Base-by-base conservation (phyloP, 2,113 vertebrate species). In the Antechinus flavipes region DNA sequence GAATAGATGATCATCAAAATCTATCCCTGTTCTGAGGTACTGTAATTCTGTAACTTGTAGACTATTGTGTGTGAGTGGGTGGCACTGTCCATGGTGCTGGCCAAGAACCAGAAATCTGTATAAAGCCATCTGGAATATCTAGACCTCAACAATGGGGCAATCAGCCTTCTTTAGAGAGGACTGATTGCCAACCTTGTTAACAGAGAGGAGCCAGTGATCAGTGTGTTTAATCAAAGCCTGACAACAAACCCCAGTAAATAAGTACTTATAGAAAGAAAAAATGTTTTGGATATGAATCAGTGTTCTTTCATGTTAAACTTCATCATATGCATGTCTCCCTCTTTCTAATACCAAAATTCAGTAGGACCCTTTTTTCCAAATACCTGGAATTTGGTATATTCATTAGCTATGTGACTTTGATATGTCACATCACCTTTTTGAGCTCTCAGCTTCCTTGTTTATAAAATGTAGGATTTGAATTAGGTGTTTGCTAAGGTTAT, bases 101-200 rank as follows among this genome's bases (percentile, higher is more conserved):
- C 97, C 90, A 54, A 93, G 93, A 27, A 55, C 84, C 95, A 96
- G 94, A 47, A 55, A 94, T 94, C 90, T 91, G 54, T 92, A 47
- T 92, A 50, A 92, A 96, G 52, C 55, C 89, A 93, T 90, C 95
- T 95, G 94, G 54, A 90, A 91, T 94, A 91, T 95, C 97, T 96
- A 97, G 61, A 46, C 30, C 91, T 95, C 93, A 90, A 89, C 58
- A 95, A 97, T 96, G 10, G 56, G 92, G 84, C 94, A 97, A 95
- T 96, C 92, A 95, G n/a, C 91, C 3, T 35, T 96, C 61, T 96
- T 97, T 24, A 56, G 91, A 23, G 53, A 97, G 94, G 49, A 93
- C 89, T 84, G 94, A 97, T 97, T 97, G 56, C 90, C 91, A 91
- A 76, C 26, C 56, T 97, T 96, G 91, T 92, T 95, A 97, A 91